A percentile compares a stretch with the other conserved stretches of the same genome.
phyloP scores from a whole-genome alignment of 2,797 vertebrate genomes.

The Melanotaenia maccullochi region DNA sequence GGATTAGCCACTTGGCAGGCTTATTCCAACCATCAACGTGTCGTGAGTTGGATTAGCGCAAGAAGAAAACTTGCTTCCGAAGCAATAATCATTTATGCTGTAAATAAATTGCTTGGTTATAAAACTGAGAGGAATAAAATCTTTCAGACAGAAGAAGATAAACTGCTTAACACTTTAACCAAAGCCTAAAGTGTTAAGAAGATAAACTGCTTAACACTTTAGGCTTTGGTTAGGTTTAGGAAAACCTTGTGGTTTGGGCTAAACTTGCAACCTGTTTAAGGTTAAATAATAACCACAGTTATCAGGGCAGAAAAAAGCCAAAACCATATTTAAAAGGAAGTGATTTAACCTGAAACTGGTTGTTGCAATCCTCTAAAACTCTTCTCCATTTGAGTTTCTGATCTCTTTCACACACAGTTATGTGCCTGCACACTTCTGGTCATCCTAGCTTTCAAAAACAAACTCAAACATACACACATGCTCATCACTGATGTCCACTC shows the following conservation, averaged over 20 bases:
- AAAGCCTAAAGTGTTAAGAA: too few relatives aligned
- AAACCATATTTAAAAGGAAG: neutral
- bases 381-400: neutral
- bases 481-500: conserved; percentile 18
- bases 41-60: neutral
- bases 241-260: neutral
- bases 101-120: neutral
- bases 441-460: conserved; percentile 2
- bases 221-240: neutral
- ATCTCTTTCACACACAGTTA: conserved; percentile 9
- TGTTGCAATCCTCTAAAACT: conserved; percentile 3
- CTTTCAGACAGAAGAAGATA: neutral
- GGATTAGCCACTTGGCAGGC: neutral
- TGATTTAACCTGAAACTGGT: neutral
- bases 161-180: neutral
- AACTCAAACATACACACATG: conserved; percentile 25
- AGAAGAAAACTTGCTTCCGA: neutral
- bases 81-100: neutral
- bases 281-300: neutral
- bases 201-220: neutral
- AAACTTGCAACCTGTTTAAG: neutral
- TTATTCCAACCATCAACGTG: neutral
- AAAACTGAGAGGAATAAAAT: neutral
- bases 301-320: neutral
- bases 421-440: conserved; percentile 14